A percentile compares a stretch with the other conserved stretches of the same genome.
These are phyloP conservation scores for Bergia puertoricense DNA, from an alignment of 92 coral and sea anemone genomes.

Conservation along the genomic window DNA sequence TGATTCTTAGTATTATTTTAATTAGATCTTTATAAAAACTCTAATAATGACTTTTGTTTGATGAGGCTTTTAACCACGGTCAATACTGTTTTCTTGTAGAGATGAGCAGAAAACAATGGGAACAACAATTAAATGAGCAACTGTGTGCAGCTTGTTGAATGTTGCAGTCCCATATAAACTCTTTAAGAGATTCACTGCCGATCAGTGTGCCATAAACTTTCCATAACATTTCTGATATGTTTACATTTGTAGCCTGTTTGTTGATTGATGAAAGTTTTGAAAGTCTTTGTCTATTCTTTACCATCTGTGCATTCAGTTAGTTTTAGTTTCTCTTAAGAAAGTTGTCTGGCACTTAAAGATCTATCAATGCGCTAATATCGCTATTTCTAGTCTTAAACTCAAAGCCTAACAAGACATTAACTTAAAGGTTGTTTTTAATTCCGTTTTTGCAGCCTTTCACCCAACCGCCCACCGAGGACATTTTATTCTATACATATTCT, in stretches of 20 bases:
- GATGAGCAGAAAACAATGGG: conserved; percentile 1
- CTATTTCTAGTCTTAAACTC: not conserved
- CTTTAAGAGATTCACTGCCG: not conserved
- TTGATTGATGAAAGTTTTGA: not conserved
- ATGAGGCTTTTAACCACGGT: conserved; percentile 7
- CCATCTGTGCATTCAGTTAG: conserved; percentile 19
- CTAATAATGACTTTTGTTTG: not conserved
- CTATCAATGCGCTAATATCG: not conserved
- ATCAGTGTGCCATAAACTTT: not conserved
- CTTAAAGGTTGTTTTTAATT: not conserved
- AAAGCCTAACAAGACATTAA: not conserved
- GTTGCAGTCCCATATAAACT: not conserved
- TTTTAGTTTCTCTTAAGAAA: not conserved
- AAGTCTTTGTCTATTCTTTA: not conserved
- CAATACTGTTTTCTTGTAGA: conserved; percentile 15
- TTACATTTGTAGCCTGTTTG: not conserved
- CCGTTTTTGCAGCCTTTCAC: not conserved
- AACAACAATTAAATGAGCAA: conserved; percentile 23
- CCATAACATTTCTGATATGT: conserved; percentile 2
- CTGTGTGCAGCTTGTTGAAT: conserved; percentile 21
- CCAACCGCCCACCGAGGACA: not conserved
- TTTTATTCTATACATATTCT: conserved; percentile 1
- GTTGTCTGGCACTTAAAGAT: not conserved
- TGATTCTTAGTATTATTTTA: conserved; percentile 4
- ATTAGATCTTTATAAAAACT: conserved; percentile 9